These are phyloP conservation scores for Carassius auratus DNA, from an alignment of 2,113 vertebrate species.

Conservation along the genomic window DNA sequence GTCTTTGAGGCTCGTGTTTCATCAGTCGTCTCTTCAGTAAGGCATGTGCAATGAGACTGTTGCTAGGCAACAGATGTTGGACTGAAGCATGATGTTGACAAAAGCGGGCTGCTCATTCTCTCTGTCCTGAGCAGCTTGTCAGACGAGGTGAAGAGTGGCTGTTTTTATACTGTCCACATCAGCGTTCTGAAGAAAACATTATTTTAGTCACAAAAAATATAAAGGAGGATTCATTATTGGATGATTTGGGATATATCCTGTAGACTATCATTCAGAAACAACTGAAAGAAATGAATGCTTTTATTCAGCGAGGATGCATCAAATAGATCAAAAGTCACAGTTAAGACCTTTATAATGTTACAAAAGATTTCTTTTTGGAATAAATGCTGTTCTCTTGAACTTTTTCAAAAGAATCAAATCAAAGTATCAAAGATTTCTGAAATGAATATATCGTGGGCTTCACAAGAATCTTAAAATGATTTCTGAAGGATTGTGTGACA, in stretches of 20 bases:
- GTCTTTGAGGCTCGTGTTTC: conserved; percentile 25
- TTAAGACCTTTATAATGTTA: no score
- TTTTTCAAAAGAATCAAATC: neutral
- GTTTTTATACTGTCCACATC: neutral
- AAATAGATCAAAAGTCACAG: neutral
- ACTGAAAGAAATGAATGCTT: neutral
- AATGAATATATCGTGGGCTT: neutral
- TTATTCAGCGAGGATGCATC: neutral
- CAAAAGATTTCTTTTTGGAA: neutral
- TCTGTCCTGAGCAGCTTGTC: neutral
- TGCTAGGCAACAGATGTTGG: conserved; percentile 54
- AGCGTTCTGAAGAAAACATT: neutral
- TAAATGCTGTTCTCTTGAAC: neutral
- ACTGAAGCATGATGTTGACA: conserved; percentile 32
- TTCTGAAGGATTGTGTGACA: no score
- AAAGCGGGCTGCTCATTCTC: conserved; percentile 5
- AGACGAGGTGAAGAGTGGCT: neutral
- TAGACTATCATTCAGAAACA: neutral
- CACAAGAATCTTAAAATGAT: no score
- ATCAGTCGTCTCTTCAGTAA: conserved; percentile 12
- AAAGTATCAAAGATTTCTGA: neutral
- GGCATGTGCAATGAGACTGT: conserved; percentile 42
- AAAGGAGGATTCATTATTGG: neutral
- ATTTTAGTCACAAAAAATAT: neutral
- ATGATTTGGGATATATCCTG: neutral